A percentile compares a stretch with the other conserved stretches of the same genome.
These are phyloP conservation scores for Trilocha varians DNA, from an alignment of 2,888 invertebrate species.

Conservation along the genomic window DNA sequence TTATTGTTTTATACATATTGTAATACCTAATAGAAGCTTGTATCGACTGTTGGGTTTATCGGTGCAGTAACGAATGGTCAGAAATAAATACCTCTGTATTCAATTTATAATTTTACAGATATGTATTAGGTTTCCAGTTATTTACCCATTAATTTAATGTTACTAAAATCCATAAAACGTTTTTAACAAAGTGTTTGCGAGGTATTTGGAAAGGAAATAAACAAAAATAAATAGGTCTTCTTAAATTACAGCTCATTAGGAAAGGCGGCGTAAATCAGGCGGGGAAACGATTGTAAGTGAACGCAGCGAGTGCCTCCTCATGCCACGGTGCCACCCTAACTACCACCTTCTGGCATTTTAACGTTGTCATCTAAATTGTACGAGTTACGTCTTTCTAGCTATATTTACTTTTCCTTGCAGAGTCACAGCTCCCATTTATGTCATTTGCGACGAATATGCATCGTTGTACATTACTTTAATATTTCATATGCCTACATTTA, in stretches of 20 bases:
- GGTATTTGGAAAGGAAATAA: neutral
- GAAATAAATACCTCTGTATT: no score
- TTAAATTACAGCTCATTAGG: slow-evolving; percentile 28
- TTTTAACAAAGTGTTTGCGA: no score
- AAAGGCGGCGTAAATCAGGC: slow-evolving; percentile 25
- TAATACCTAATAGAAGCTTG: no score
- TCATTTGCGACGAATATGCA: slow-evolving; percentile 16
- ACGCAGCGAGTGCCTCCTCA: slow-evolving; percentile 15
- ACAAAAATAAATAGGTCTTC: slow-evolving; percentile 7
- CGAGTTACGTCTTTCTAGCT: slow-evolving; percentile 15
- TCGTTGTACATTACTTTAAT: slow-evolving; percentile 9
- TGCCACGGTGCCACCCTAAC: slow-evolving; percentile 20
- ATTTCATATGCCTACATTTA: neutral
- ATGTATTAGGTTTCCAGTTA: no score
- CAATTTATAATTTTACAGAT: no score
- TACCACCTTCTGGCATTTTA: slow-evolving; percentile 21
- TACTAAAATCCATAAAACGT: no score
- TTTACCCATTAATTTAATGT: no score
- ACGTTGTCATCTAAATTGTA: slow-evolving; percentile 21
- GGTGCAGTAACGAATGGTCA: no score
- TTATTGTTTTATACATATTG: no score
- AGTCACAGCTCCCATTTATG: slow-evolving; percentile 18
- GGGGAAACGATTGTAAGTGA: slow-evolving; percentile 26
- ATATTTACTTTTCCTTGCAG: slow-evolving; percentile 16
- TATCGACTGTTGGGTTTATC: no score